Evolutionary conservation across 2,888 invertebrate genomes (phyloP), one percentile per base, ranked within the genome.

Genomic region (Pheosia gnoma): DNA sequence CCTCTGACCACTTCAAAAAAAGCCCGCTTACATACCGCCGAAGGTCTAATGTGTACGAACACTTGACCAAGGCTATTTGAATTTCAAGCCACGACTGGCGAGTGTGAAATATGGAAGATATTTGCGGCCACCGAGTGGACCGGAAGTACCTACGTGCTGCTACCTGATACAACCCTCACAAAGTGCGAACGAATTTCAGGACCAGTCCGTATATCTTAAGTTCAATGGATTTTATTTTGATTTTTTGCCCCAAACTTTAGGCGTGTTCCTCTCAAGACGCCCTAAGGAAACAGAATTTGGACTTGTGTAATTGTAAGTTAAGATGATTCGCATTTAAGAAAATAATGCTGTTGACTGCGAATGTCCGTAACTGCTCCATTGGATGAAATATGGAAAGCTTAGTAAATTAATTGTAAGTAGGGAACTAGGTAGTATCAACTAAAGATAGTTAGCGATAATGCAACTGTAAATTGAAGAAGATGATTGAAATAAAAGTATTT

Each of bases 61-160:
- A 49, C 61, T 60, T 49, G 52, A 51, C 51, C 59, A 13, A n/a
- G 43, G 25, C 57, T 67, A 75, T 70, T 75, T 65, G 63, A 70
- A 73, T 75, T 74, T 75, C 70, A 68, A 38, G 51, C 61, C 64
- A 72, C 67, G 66, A 45, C 47, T 58, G 47, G n/a, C n/a, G 51
- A 58, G 53, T 68, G 64, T 68, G 67, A 68, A 74, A 75, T 74
- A 74, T 67, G 65, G 63, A 57, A 64, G 59, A 49, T 61, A 70
- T 66, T 59, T 58, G 51, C 60, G 64, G 62, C 52, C 62, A 57
- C 53, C 49, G 57, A 58, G 51, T 62, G 59, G 66, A 65, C 70
- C 59, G 60, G 66, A 56, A 37, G 63, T 60, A n/a, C 41, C 39
- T 56, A 56, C 41, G 56, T 56, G 56, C 41, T 9, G 39, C 53